Evolutionary conservation across 2,113 vertebrate species (phyloP).

Genomic region (Macheiramphus alcinus): DNA sequence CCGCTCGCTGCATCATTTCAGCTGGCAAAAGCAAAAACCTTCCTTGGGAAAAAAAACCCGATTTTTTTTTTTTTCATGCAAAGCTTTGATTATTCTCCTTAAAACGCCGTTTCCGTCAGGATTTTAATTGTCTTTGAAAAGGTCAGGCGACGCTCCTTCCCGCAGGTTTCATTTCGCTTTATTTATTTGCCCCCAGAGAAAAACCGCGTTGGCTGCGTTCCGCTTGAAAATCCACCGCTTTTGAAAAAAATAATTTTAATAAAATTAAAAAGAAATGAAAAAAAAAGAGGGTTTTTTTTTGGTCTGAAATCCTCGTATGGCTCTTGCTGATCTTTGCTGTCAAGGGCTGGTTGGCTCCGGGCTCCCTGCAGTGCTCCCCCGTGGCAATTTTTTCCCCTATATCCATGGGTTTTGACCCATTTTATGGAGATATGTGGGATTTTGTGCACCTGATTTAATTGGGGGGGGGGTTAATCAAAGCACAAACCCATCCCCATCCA

Average conservation of each 20-base stretch:
- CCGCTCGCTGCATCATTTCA: background rate
- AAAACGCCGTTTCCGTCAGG: background rate
- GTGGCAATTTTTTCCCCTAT: rapidly evolving
- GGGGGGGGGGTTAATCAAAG: background rate
- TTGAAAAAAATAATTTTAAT: background rate
- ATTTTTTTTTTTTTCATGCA: background rate
- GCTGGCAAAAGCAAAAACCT: background rate
- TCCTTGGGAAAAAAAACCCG: background rate
- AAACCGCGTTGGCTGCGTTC: background rate
- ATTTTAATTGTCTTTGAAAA: slow-evolving; percentile 45
- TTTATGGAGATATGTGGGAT: background rate
- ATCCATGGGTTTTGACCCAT: rapidly evolving
- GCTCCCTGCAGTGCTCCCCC: background rate
- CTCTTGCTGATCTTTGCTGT: background rate
- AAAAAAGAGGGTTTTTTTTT: no score
- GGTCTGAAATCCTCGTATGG: rapidly evolving
- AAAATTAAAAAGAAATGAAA: background rate
- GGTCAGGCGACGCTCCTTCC: background rate
- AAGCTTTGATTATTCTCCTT: background rate
- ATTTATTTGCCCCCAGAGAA: slow-evolving; percentile 13
- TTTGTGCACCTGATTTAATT: background rate
- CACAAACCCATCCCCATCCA: background rate
- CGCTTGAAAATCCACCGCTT: background rate
- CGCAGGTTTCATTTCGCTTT: background rate
- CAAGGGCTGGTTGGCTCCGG: background rate